These are phyloP conservation scores for Arbacia lixula DNA, from an alignment of 53 echinoderm and acorn worm species.

Conservation along the genomic window DNA sequence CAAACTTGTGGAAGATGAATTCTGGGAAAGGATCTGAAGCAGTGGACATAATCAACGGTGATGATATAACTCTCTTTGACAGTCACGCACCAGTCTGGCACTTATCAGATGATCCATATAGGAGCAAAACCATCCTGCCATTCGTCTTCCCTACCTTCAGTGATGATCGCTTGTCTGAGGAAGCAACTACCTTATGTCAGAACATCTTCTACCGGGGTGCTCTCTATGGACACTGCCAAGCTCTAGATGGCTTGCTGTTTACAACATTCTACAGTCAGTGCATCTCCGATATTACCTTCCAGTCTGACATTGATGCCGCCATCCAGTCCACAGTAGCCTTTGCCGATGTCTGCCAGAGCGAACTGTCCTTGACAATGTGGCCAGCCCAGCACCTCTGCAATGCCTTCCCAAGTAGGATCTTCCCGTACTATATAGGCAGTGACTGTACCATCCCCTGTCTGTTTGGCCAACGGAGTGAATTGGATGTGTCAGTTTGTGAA, in stretches of 20 bases:
- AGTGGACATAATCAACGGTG: slow-evolving; percentile 60
- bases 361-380: slow-evolving; percentile 60
- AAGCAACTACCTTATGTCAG: slow-evolving; percentile 60
- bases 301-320: slow-evolving; percentile 69
- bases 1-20: slow-evolving; percentile 81
- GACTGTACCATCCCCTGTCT: slow-evolving; percentile 74
- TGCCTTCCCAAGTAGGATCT: slow-evolving; percentile 66
- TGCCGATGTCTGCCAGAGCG: slow-evolving; percentile 59
- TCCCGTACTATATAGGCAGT: slow-evolving; percentile 77
- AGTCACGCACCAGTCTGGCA: slow-evolving; percentile 67
- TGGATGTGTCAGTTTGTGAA: slow-evolving; percentile 47
- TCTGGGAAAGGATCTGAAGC: slow-evolving; percentile 58
- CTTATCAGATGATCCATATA: slow-evolving; percentile 63
- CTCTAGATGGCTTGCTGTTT: slow-evolving; percentile 58
- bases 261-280: slow-evolving; percentile 70
- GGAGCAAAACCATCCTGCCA: slow-evolving; percentile 26
- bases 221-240: slow-evolving; percentile 47
- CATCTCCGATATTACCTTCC: slow-evolving; percentile 76
- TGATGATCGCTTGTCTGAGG: slow-evolving; percentile 45
- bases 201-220: slow-evolving; percentile 58
- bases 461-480: slow-evolving; percentile 51
- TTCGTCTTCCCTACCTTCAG: slow-evolving; percentile 60
- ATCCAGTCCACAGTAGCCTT: slow-evolving; percentile 66
- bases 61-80: slow-evolving; percentile 44
- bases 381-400: slow-evolving; percentile 75